Evolutionary conservation across 2,888 invertebrate species (phyloP).

Genomic region (Nebria salina): DNA sequence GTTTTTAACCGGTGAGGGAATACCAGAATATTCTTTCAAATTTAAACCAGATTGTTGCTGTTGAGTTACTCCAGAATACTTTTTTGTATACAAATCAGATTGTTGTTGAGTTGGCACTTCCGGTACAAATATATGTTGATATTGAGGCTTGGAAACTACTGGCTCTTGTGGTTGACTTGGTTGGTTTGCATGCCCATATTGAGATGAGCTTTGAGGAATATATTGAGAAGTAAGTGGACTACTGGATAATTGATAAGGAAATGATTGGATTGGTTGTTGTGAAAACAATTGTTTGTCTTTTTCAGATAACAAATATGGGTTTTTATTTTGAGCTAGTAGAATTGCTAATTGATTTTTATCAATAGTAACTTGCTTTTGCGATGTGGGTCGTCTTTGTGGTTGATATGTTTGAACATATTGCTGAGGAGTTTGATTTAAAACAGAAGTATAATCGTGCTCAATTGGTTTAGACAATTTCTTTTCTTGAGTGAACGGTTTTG

Average conservation of each 20-base stretch:
- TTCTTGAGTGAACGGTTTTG: neutral
- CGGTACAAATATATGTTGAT: neutral
- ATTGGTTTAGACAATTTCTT: neutral
- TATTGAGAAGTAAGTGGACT: neutral
- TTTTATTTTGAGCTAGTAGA: slow-evolving; percentile 38
- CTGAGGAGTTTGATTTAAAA: neutral
- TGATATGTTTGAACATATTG: neutral
- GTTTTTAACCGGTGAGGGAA: neutral
- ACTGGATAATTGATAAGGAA: neutral
- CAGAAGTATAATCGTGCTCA: neutral
- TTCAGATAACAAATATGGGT: slow-evolving; percentile 30
- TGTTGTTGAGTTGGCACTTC: slow-evolving; percentile 16
- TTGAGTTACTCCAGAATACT: neutral
- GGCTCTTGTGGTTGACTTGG: neutral
- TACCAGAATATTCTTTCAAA: neutral
- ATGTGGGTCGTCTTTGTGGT: neutral
- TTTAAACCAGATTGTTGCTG: neutral
- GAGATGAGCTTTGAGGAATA: neutral
- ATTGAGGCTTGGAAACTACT: slow-evolving; percentile 7
- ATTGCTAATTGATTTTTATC: slow-evolving; percentile 25
- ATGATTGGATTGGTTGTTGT: neutral
- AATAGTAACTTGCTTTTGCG: neutral
- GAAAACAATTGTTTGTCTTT: slow-evolving; percentile 15
- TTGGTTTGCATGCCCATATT: neutral
- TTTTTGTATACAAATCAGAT: slow-evolving; percentile 13